Percentiles rank a stretch among this genome's conserved stretches.
phyloP scores from a whole-genome alignment of 1,140 invertebrate species.

The Sitobion miscanthi region DNA sequence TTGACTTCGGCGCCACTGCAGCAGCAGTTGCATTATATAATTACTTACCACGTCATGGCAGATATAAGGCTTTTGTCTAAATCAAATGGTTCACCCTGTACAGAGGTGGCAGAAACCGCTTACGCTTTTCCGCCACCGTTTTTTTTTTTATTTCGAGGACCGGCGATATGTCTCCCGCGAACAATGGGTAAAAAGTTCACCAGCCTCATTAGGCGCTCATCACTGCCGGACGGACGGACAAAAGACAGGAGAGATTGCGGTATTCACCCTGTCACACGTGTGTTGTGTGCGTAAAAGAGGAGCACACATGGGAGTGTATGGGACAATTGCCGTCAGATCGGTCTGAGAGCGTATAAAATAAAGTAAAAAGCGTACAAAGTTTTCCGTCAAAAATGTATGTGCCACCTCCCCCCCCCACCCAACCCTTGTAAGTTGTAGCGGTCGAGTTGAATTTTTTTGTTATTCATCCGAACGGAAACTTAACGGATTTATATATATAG shows the following conservation, averaged over 20 bases:
- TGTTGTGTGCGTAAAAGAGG: no score
- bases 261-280: neutral
- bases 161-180: constrained; percentile 23
- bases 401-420: no score
- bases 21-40: neutral
- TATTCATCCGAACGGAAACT: neutral
- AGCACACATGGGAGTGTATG: neutral
- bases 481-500: neutral
- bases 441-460: neutral
- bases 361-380: neutral
- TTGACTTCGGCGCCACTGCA: neutral
- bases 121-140: neutral
- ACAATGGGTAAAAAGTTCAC: neutral
- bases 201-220: neutral
- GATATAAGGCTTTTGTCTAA: neutral
- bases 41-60: neutral
- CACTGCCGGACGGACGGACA: neutral
- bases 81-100: constrained; percentile 23
- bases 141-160: neutral
- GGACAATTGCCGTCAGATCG: neutral
- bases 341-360: neutral
- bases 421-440: neutral
- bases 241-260: neutral
- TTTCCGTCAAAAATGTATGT: neutral
- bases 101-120: neutral